These are phyloP conservation scores for Stegophylla sp. DNA, from an alignment of 2,888 invertebrate species.

Conservation along the genomic window DNA sequence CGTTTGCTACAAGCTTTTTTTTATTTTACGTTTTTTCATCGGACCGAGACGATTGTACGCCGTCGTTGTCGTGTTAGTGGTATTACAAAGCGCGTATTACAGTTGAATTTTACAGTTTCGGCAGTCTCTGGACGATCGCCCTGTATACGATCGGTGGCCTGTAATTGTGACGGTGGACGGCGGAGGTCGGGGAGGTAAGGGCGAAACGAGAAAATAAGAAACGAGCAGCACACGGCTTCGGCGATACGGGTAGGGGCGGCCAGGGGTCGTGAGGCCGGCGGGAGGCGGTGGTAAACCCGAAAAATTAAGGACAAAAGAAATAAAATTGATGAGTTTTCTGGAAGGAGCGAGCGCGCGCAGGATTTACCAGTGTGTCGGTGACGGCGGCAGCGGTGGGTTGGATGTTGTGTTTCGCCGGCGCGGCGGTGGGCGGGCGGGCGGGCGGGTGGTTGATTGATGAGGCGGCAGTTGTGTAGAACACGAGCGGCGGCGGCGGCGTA, in stretches of 20 bases:
- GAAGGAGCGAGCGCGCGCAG: conserved; percentile 10
- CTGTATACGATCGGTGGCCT: too few relatives aligned
- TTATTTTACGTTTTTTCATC: too few relatives aligned
- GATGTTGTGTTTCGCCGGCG: conserved; percentile 39
- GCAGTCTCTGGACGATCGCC: too few relatives aligned
- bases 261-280: background rate
- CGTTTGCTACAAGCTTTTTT: too few relatives aligned
- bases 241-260: background rate
- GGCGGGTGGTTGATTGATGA: conserved; percentile 55
- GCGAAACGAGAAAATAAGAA: conserved; percentile 3
- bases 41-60: too few relatives aligned
- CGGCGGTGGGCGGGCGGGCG: conserved; percentile 8
- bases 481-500: background rate
- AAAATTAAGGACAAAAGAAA: conserved; percentile 57
- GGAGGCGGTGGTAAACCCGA: conserved; percentile 51
- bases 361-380: conserved; percentile 20
- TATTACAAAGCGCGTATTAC: too few relatives aligned
- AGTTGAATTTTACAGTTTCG: too few relatives aligned
- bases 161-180: background rate
- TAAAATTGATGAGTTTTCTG: conserved; percentile 54
- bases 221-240: background rate
- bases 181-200: background rate
- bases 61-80: too few relatives aligned
- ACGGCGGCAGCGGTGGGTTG: background rate
- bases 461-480: conserved; percentile 31